These are phyloP conservation scores for Pagrus major DNA, from an alignment of 2,113 vertebrate genomes.

Conservation along the genomic window DNA sequence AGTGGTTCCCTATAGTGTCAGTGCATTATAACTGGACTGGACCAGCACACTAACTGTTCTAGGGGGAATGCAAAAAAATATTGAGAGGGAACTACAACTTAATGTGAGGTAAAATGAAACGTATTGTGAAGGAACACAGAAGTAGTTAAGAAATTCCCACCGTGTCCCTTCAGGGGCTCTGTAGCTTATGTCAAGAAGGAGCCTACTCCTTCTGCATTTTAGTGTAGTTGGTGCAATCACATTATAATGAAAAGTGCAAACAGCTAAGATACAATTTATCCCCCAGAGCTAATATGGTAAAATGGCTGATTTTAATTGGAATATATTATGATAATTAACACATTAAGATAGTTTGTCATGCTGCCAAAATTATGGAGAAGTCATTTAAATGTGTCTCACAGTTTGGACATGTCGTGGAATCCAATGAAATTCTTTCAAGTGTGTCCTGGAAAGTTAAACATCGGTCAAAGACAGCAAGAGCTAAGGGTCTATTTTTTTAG, in stretches of 20 bases:
- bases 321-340: slow-evolving; percentile 61
- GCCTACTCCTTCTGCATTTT: slow-evolving; percentile 14
- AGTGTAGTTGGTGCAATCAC: slow-evolving; percentile 2
- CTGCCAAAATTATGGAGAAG: slow-evolving; percentile 54
- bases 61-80: not conserved
- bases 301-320: slow-evolving; percentile 38
- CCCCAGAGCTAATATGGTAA: slow-evolving; percentile 41
- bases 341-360: slow-evolving; percentile 57
- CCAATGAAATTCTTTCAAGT: not conserved
- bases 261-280: slow-evolving; percentile 33
- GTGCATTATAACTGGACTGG: not conserved
- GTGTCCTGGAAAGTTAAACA: slow-evolving; percentile 1
- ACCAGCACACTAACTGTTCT: not conserved
- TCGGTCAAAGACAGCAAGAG: not conserved
- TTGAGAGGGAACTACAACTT: not conserved
- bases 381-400: slow-evolving; percentile 68
- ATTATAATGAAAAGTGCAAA: slow-evolving; percentile 50
- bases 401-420: slow-evolving; percentile 38
- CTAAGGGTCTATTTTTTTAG: not conserved
- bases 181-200: not conserved
- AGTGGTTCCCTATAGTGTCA: not conserved
- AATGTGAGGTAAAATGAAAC: not conserved
- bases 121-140: not conserved
- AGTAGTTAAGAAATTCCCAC: not conserved
- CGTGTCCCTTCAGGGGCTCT: not conserved